These are phyloP conservation scores for Sesia bembeciformis DNA, from an alignment of 2,888 invertebrate species.

Conservation along the genomic window DNA sequence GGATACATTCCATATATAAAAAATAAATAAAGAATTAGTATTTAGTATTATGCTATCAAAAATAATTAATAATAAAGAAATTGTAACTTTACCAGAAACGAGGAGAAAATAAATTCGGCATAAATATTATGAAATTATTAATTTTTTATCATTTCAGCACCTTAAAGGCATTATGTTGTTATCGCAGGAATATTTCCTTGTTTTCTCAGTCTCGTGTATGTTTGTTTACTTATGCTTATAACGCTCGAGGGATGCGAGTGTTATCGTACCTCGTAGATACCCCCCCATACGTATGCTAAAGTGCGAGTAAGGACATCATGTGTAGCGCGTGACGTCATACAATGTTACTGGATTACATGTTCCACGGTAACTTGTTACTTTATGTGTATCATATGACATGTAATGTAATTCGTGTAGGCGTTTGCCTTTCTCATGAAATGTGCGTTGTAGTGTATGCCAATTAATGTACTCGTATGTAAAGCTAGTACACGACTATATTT, in stretches of 20 bases:
- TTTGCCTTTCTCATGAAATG: background rate
- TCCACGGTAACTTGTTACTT: background rate
- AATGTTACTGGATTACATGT: background rate
- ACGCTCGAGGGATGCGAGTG: background rate
- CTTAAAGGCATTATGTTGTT: background rate
- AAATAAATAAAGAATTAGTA: too few relatives aligned
- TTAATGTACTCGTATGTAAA: too few relatives aligned
- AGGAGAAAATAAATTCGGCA: too few relatives aligned
- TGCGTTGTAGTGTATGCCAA: too few relatives aligned
- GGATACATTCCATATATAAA: too few relatives aligned
- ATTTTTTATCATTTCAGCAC: background rate
- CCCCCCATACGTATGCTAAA: background rate
- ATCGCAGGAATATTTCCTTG: background rate
- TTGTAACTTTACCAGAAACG: too few relatives aligned
- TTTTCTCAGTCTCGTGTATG: background rate
- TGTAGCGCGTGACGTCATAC: background rate
- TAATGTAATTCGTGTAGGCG: background rate
- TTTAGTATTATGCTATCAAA: too few relatives aligned
- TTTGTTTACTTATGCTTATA: background rate
- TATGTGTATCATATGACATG: background rate
- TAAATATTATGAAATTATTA: background rate
- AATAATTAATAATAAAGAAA: too few relatives aligned
- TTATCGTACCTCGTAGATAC: background rate
- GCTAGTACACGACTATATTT: too few relatives aligned
- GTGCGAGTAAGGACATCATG: background rate